Base-by-base conservation (phyloP, 37 sponge, comb jelly and placozoan genomes). In the Ephydatia muelleri region DNA sequence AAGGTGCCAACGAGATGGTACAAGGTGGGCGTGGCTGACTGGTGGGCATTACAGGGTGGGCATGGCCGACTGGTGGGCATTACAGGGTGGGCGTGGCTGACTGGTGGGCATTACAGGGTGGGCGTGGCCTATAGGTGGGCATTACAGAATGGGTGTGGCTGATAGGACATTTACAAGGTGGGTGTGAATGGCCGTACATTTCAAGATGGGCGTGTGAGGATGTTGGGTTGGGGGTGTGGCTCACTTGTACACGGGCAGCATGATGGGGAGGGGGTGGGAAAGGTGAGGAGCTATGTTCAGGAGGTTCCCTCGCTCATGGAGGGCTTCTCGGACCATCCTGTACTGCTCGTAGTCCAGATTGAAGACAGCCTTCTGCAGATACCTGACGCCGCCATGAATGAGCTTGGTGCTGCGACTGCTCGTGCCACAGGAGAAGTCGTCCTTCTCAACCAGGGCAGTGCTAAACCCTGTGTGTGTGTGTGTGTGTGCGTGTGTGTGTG, bases 321-420 rank as follows among this genome's bases (percentile, higher is more conserved):
- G 91, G 43, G 99, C 99, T 82, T 99, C 99, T 67, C 79, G 82
- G 36, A 99, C 99, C 80, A 99, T 37, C 48, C 70, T 72, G 77
- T 89, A 99, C 94, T 99, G 90, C 81, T 99, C 97, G 33, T 80
- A 78, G 86, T 99, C 99, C 36, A 97, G 85, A 1, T 90, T 68
- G 77, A 95, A 82, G 66, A 99, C 65, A 29, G 99, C 99, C 81
- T 97, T 99, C 91, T 99, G 90, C 36, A 99, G 84, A 75, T 99
- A 99, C 23, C 99, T 85, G 38, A 99, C 98, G 0, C 99, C 99
- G 19, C 99, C 99, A 85, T 99, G 99, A 39, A 99, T 97, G 39
- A 99, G 93, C 80, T 99, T 99, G 27, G 99, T 99, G 68, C 99
- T 99, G 65, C 94, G 88, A 35, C 97, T 95, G 78, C 97, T 97